Evolutionary conservation across 2,888 invertebrate genomes (phyloP).

Genomic region (Microctonus hyperodae): DNA sequence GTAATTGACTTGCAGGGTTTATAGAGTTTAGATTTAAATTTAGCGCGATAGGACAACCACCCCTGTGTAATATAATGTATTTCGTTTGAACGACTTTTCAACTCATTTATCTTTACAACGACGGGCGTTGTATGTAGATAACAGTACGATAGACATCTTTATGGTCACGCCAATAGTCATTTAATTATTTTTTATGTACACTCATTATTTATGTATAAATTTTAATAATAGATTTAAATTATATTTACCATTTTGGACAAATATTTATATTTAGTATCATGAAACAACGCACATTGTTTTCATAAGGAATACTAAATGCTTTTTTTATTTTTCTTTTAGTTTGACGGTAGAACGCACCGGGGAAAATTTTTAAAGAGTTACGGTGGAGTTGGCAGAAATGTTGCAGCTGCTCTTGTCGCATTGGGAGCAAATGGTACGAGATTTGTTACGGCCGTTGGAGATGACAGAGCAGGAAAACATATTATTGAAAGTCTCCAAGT

Average conservation of each 20-base stretch:
- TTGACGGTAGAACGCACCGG: slow-evolving; percentile 81
- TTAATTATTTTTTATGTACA: not conserved
- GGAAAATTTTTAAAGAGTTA: slow-evolving; percentile 72
- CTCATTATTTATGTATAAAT: not conserved
- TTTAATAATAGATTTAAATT: not conserved
- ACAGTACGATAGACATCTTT: not conserved
- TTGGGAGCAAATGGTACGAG: slow-evolving; percentile 67
- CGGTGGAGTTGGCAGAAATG: slow-evolving; percentile 93
- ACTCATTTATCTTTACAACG: slow-evolving; percentile 4
- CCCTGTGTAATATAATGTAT: not conserved
- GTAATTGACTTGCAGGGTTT: slow-evolving; percentile 14
- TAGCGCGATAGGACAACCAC: slow-evolving; percentile 16
- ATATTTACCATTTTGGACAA: not conserved
- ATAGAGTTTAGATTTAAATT: slow-evolving; percentile 16
- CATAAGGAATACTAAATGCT: not conserved
- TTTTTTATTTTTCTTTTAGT: slow-evolving; percentile 64
- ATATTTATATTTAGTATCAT: not conserved
- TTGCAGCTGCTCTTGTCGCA: slow-evolving; percentile 84
- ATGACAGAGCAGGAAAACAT: slow-evolving; percentile 52
- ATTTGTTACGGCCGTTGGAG: slow-evolving; percentile 56
- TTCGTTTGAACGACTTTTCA: not conserved
- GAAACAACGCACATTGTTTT: not conserved
- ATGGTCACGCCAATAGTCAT: not conserved
- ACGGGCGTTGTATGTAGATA: not conserved
- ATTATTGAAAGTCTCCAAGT: slow-evolving; percentile 50